These are phyloP conservation scores for Cordilura impudica DNA, from an alignment of 2,888 invertebrate species.

Conservation along the genomic window DNA sequence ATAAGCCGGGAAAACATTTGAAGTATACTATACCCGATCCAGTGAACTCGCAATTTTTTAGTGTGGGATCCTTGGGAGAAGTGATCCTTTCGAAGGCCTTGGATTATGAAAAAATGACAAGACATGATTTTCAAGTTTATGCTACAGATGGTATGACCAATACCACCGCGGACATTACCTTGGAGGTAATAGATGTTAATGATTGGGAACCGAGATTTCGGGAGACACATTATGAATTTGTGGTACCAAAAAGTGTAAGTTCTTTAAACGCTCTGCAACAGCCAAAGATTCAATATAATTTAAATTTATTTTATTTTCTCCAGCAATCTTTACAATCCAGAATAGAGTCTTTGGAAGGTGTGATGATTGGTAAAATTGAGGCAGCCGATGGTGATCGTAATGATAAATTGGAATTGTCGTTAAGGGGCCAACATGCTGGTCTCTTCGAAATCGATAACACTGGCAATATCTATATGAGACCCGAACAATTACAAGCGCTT, in stretches of 20 bases:
- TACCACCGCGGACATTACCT: constrained; percentile 88
- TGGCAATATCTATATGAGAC: constrained; percentile 82
- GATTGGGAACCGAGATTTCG: constrained; percentile 96
- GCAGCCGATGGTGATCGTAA: constrained; percentile 92
- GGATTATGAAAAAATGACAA: constrained; percentile 87
- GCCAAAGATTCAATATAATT: too few relatives aligned
- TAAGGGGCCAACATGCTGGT: constrained; percentile 84
- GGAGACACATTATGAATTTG: constrained; percentile 91
- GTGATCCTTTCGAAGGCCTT: constrained; percentile 85
- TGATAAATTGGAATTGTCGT: constrained; percentile 85
- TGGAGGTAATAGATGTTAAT: constrained; percentile 91
- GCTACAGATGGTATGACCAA: constrained; percentile 87
- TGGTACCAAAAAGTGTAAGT: constrained; percentile 76
- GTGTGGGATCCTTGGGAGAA: constrained; percentile 88
- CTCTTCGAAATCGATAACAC: constrained; percentile 75
- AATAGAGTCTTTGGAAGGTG: constrained; percentile 74
- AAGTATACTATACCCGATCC: constrained; percentile 88
- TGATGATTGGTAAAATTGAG: constrained; percentile 84
- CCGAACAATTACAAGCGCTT: constrained; percentile 77
- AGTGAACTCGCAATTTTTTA: constrained; percentile 86
- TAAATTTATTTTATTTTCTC: constrained; percentile 63
- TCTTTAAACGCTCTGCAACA: too few relatives aligned
- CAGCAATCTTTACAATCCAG: constrained; percentile 71
- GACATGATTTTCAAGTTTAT: constrained; percentile 87
- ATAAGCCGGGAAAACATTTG: constrained; percentile 83